These are phyloP conservation scores for Lepidotrigona ventralis DNA, from an alignment of 1,140 invertebrate genomes.

Conservation along the genomic window DNA sequence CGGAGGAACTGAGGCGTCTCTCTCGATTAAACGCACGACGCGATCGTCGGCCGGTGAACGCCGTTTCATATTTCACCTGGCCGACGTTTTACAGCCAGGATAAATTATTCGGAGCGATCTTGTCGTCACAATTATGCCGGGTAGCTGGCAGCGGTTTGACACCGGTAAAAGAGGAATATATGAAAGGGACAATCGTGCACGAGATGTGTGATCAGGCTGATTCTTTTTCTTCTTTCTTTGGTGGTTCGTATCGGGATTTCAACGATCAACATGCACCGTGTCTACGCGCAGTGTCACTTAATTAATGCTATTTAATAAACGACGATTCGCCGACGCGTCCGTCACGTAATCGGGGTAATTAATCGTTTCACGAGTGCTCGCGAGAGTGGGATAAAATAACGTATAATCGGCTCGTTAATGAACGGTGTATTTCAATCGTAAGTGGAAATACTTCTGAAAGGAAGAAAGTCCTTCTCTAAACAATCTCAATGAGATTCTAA, in stretches of 20 bases:
- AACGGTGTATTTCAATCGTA: neutral
- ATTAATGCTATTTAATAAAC: constrained; percentile 58
- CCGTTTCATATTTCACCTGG: constrained; percentile 30
- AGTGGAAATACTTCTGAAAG: no score
- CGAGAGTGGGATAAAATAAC: neutral
- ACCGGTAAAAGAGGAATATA: neutral
- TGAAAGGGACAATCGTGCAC: neutral
- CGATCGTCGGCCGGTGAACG: constrained; percentile 3
- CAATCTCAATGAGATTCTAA: no score
- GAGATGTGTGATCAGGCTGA: no score
- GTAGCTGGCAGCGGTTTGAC: neutral
- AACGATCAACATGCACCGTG: constrained; percentile 41
- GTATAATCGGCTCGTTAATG: no score
- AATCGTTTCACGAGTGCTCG: constrained; percentile 43
- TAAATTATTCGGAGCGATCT: constrained; percentile 41
- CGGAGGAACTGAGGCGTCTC: neutral
- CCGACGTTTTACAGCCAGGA: constrained; percentile 17
- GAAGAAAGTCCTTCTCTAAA: no score
- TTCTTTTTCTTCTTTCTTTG: constrained; percentile 30
- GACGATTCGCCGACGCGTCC: constrained; percentile 38
- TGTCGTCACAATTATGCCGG: constrained; percentile 31
- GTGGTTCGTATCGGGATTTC: constrained; percentile 21
- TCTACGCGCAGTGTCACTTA: constrained; percentile 49
- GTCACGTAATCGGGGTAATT: constrained; percentile 59
- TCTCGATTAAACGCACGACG: constrained; percentile 15